A percentile compares a stretch with the other conserved stretches of the same genome.
Conservation (phyloP, 2,113 vertebrate species). For the Dendrocopos noguchii region DNA sequence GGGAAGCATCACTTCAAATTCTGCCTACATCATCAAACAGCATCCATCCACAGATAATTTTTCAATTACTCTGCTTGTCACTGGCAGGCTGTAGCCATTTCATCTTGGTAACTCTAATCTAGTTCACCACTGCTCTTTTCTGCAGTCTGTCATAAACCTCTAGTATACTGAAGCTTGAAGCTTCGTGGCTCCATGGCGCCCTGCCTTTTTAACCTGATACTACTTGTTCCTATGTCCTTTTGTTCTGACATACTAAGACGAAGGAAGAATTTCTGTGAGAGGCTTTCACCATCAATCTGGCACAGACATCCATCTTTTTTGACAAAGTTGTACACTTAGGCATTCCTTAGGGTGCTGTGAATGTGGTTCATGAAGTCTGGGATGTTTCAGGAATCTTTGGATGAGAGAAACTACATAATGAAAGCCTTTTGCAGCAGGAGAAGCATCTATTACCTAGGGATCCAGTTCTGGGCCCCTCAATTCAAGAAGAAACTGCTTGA, state of each 20-base stretch:
- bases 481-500: no score
- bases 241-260: background rate
- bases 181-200: background rate
- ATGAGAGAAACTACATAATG: background rate
- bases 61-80: background rate
- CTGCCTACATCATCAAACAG: conserved; percentile 23
- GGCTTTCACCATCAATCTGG: background rate
- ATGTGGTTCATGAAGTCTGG: background rate
- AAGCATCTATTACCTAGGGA: background rate
- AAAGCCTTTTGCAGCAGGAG: background rate
- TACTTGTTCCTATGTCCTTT: background rate
- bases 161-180: background rate
- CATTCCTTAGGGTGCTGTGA: background rate
- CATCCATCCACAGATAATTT: background rate
- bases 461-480: no score
- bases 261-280: background rate
- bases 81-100: background rate
- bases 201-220: background rate
- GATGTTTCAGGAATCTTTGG: background rate
- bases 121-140: background rate
- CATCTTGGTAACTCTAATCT: background rate
- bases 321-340: background rate
- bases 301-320: background rate
- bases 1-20: background rate
- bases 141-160: background rate